A percentile compares a stretch with the other conserved stretches of the same genome.
These are phyloP conservation scores for Arnoldichthys spilopterus DNA, from an alignment of 2,797 vertebrate species.

Conservation along the genomic window DNA sequence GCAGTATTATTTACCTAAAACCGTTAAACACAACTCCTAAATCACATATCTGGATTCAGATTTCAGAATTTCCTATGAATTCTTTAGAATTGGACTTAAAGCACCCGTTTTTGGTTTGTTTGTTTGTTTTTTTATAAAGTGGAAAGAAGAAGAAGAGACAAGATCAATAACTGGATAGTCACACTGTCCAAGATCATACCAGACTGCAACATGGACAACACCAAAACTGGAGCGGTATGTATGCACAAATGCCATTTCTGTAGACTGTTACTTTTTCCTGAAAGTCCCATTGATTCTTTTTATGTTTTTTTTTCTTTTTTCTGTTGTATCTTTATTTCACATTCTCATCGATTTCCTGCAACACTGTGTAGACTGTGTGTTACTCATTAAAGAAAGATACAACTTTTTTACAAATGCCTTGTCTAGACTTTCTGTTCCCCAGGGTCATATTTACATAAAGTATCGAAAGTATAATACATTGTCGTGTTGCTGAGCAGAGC, in stretches of 20 bases:
- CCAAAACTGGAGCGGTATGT: slow-evolving; percentile 86
- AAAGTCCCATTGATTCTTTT: too few relatives aligned
- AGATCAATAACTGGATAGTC: slow-evolving; percentile 86
- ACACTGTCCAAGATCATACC: slow-evolving; percentile 86
- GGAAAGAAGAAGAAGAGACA: slow-evolving; percentile 83
- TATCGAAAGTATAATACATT: not conserved
- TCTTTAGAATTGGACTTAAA: not conserved
- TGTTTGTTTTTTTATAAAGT: slow-evolving; percentile 69
- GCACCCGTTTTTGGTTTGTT: too few relatives aligned
- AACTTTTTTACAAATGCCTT: not conserved
- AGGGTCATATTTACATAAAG: not conserved
- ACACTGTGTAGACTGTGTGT: too few relatives aligned
- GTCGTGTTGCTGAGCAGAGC: not conserved
- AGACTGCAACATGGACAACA: slow-evolving; percentile 82
- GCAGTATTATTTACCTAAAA: not conserved
- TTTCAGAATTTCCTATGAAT: not conserved
- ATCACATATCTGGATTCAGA: not conserved
- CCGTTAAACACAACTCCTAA: not conserved
- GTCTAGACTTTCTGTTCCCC: not conserved
- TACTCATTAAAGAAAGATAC: not conserved
- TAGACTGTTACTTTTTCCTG: too few relatives aligned
- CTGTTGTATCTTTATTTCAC: too few relatives aligned
- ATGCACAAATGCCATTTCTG: not conserved
- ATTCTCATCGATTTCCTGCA: too few relatives aligned
- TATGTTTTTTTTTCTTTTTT: too few relatives aligned